Evolutionary conservation across 1,140 invertebrate species (phyloP).

Genomic region (Caenorhabditis brenneri): DNA sequence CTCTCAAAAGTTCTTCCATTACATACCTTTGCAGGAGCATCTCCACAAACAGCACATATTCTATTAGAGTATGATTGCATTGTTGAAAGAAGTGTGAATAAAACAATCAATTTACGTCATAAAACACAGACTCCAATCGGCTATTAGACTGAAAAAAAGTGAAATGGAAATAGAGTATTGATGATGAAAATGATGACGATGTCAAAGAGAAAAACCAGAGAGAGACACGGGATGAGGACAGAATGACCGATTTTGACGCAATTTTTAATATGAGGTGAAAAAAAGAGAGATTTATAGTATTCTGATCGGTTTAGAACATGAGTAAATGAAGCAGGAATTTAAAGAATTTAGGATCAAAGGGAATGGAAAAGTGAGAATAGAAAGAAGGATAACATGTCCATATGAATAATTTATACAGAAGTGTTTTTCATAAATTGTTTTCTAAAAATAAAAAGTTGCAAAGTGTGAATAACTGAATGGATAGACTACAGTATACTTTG

Average conservation of each 20-base stretch:
- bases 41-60: constrained; percentile 57
- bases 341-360: too few species aligned
- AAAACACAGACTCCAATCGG: neutral
- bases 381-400: neutral
- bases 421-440: too few species aligned
- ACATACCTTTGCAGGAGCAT: constrained; percentile 55
- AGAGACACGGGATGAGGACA: neutral
- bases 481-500: neutral
- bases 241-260: neutral
- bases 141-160: neutral
- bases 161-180: neutral
- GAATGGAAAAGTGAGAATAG: too few species aligned
- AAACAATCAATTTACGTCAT: constrained; percentile 6
- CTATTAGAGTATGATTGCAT: constrained; percentile 33
- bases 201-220: neutral
- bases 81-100: neutral
- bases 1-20: too few species aligned
- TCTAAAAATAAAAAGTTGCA: too few species aligned
- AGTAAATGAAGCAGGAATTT: too few species aligned
- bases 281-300: too few species aligned
- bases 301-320: too few species aligned
- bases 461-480: too few species aligned
- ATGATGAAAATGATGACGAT: neutral
- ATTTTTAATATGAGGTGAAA: neutral
- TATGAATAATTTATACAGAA: too few species aligned